A percentile compares a stretch with the other conserved stretches of the same genome.
These are phyloP conservation scores for Propithecus deckenii DNA, from an alignment of 2,797 vertebrate genomes.

Conservation along the genomic window DNA sequence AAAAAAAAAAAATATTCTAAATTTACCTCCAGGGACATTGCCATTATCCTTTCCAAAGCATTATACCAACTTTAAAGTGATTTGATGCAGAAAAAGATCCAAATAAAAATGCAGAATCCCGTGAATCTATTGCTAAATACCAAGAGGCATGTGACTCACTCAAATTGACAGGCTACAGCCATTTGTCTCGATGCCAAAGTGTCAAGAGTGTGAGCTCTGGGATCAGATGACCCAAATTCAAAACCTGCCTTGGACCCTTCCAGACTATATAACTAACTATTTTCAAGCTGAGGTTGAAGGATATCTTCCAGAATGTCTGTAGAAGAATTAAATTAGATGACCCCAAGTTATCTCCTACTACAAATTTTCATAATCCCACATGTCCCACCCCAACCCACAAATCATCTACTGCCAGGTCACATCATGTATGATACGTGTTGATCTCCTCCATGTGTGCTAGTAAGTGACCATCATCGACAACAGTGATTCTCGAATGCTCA, in stretches of 20 bases:
- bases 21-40: constrained; percentile 19
- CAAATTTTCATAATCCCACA: neutral
- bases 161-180: neutral
- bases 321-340: neutral
- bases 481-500: neutral
- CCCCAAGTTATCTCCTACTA: neutral
- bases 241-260: neutral
- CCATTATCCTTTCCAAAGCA: constrained; percentile 47
- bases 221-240: neutral
- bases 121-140: neutral
- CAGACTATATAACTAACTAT: neutral
- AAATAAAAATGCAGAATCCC: constrained; percentile 26
- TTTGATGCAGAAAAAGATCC: constrained; percentile 15
- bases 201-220: neutral
- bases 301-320: neutral
- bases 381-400: neutral
- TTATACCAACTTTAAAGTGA: constrained; percentile 32
- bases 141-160: neutral
- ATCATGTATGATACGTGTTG: neutral
- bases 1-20: constrained; percentile 11
- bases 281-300: neutral
- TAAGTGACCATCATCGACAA: neutral
- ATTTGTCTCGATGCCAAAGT: neutral
- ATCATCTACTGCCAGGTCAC: neutral
- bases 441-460: neutral